Evolutionary conservation across 1,140 invertebrate genomes (phyloP).

Genomic region (Drosophila dunni): DNA sequence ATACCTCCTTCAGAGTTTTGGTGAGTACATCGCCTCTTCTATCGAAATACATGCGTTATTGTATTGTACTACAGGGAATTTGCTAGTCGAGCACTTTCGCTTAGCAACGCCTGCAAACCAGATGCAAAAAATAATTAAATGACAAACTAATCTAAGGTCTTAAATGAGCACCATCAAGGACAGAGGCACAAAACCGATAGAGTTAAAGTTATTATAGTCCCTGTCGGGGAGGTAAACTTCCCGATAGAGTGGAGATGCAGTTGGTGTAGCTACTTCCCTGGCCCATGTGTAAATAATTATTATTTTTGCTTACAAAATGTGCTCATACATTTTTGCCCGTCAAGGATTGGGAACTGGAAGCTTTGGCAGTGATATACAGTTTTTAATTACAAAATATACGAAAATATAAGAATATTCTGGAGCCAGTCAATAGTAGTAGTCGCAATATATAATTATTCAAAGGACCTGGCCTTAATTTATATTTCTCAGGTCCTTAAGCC

Average conservation of each 20-base stretch:
- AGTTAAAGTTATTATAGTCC: conserved; percentile 40
- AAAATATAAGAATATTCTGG: conserved; percentile 59
- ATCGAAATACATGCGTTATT: no score
- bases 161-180: conserved; percentile 56
- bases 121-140: conserved; percentile 78
- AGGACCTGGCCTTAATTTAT: neutral
- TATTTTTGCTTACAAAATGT: conserved; percentile 78
- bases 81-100: neutral
- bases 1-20: neutral
- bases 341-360: conserved; percentile 30
- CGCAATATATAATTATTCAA: neutral
- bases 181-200: conserved; percentile 40
- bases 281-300: conserved; percentile 77
- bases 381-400: conserved; percentile 75
- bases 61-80: neutral
- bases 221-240: neutral
- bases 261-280: conserved; percentile 28
- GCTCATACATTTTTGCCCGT: conserved; percentile 70
- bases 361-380: conserved; percentile 71
- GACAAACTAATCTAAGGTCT: conserved; percentile 77
- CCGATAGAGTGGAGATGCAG: conserved; percentile 2
- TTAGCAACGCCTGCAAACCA: conserved; percentile 17
- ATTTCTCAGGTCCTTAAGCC: conserved; percentile 2
- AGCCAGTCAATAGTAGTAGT: conserved; percentile 22
- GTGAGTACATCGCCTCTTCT: no score